Evolutionary conservation across 2,113 vertebrate genomes (phyloP), one percentile per base, ranked within the genome.

Genomic region (Oophaga pumilio): DNA sequence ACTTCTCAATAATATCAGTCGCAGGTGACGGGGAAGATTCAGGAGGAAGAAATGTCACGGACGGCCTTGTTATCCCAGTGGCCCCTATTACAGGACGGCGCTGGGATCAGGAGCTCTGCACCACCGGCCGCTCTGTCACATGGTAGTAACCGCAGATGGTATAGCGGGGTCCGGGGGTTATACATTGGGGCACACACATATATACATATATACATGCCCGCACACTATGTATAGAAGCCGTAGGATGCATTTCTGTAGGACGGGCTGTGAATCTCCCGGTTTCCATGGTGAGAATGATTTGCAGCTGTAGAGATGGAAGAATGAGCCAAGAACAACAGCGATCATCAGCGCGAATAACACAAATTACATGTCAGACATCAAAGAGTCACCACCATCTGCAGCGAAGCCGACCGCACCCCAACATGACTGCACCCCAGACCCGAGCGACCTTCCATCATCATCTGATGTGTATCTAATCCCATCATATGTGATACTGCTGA

Each of bases 201-300:
- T 33, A 8, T 9, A 33, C 17, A 71, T 8, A 71, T 7, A 71
- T 6, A 68, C 24, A 68, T 68, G 12, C 24, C 18, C 62, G 7
- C 20, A 43, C 71, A 14, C 33, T 7, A 26, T 24, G n/a, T 78
- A 78, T 78, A 78, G 76, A 24, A 2, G 12, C 52, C 6, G 20
- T 43, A 8, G 15, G 24, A 52, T 83, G 64, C 26, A 83, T 68
- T 26, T 69, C 24, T 83, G 68, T 59, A 56, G 11, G 24, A 14
- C 13, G 33, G 10, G 49, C 33, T 80, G 78, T 33, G 7, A 20
- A 62, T 79, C n/a, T 9, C 26, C 18, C 1, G 1, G 78, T 81
- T 81, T 62, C 78, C 78, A 81, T 81, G 78, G 78, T 62, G 78
- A 81, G 7, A 64, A 81, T 81, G 78, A 81, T 62, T 81, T 81